These are phyloP conservation scores for Vulpes ferrilata DNA, from an alignment of 2,113 vertebrate species.

Conservation along the genomic window DNA sequence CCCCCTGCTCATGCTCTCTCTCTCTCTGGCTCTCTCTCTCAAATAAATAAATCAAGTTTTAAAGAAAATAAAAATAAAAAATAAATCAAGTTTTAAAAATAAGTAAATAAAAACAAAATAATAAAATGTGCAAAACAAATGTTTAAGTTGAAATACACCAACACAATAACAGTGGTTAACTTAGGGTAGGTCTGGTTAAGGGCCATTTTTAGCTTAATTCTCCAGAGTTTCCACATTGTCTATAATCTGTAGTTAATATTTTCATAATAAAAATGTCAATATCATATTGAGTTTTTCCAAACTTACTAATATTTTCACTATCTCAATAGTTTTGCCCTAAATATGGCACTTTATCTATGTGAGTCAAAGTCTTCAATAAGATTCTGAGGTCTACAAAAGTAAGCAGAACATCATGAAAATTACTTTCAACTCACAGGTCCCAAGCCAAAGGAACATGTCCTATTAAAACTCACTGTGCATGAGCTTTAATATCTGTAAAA, in stretches of 20 bases:
- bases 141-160: not conserved
- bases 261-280: not conserved
- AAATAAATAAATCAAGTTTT: too few relatives aligned
- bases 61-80: too few relatives aligned
- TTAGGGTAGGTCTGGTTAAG: not conserved
- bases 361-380: not conserved
- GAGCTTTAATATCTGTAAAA: not conserved
- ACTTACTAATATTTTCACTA: conserved; percentile 29
- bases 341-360: not conserved
- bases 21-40: too few relatives aligned
- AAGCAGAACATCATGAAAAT: conserved; percentile 29
- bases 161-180: not conserved
- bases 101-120: too few relatives aligned
- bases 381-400: not conserved
- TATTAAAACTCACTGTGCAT: not conserved
- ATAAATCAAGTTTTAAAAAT: too few relatives aligned
- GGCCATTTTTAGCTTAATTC: conserved; percentile 8
- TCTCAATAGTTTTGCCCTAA: not conserved
- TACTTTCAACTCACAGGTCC: not conserved
- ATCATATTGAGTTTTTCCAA: conserved; percentile 3
- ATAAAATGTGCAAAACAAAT: not conserved
- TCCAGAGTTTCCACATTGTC: not conserved
- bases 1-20: too few relatives aligned
- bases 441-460: not conserved
- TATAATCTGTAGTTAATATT: not conserved